Percentiles rank a stretch among this genome's conserved stretches.
Evolutionary conservation across 1,140 invertebrate genomes (phyloP).

Genomic region (Ectropis grisescens): DNA sequence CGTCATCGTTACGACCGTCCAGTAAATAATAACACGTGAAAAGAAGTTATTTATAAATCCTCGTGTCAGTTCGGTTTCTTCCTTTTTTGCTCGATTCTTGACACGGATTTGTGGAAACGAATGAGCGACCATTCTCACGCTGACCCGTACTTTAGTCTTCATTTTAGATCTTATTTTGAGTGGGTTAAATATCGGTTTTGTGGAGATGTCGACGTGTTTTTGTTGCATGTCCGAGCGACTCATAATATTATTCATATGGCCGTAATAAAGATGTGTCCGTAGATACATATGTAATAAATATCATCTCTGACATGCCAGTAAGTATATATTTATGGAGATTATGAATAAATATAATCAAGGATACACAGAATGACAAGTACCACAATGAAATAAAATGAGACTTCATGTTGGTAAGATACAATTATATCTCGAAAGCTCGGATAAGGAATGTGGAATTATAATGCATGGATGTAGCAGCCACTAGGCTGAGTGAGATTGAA

Average conservation of each 20-base stretch:
- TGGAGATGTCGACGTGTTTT: slow-evolving; percentile 5
- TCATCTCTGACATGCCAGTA: slow-evolving; percentile 2
- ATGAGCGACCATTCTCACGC: slow-evolving; percentile 22
- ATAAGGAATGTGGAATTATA: too few relatives aligned
- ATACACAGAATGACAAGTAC: too few relatives aligned
- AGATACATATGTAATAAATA: slow-evolving; percentile 6
- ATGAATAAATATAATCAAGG: too few relatives aligned
- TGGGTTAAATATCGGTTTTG: slow-evolving; percentile 17
- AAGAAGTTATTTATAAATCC: slow-evolving; percentile 36
- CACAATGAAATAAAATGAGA: too few relatives aligned
- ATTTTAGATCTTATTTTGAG: slow-evolving; percentile 16
- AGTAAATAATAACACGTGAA: slow-evolving; percentile 39
- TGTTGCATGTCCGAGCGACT: slow-evolving; percentile 20
- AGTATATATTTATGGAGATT: neutral
- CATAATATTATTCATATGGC: slow-evolving; percentile 43
- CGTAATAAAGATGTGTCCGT: slow-evolving; percentile 26
- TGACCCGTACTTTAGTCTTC: slow-evolving; percentile 15
- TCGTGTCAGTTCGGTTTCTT: slow-evolving; percentile 27
- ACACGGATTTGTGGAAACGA: slow-evolving; percentile 54
- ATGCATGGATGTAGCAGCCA: too few relatives aligned
- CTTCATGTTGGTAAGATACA: too few relatives aligned
- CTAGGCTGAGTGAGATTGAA: too few relatives aligned
- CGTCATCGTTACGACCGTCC: slow-evolving; percentile 56
- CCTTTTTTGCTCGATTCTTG: slow-evolving; percentile 38
- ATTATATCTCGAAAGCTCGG: too few relatives aligned